phyloP scores from a whole-genome alignment of 35 echinoderm and acorn worm genomes.

The Chiridota heheva region DNA sequence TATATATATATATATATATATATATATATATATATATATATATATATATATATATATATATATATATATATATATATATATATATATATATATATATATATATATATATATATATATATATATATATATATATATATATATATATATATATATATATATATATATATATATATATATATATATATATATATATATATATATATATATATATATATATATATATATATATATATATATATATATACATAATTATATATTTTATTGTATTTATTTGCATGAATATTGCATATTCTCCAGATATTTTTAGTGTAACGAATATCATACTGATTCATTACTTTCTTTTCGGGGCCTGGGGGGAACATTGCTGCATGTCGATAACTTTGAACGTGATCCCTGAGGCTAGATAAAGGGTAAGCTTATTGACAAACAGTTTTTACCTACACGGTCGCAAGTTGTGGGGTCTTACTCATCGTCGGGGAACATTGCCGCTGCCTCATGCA shows the following conservation, averaged over 20 bases:
- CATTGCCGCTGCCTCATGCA: too few species aligned
- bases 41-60: background rate
- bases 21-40: background rate
- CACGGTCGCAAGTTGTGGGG: too few species aligned
- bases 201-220: background rate
- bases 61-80: background rate
- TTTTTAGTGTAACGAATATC: too few species aligned
- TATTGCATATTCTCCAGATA: too few species aligned
- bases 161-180: background rate
- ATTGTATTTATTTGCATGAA: too few species aligned
- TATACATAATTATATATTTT: constrained; percentile 4
- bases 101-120: background rate
- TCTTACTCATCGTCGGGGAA: too few species aligned
- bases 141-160: background rate
- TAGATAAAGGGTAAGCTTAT: too few species aligned
- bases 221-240: background rate
- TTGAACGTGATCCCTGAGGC: too few species aligned
- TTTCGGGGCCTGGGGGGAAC: too few species aligned
- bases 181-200: background rate
- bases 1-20: background rate
- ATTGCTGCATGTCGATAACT: too few species aligned
- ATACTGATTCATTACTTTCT: too few species aligned
- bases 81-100: background rate
- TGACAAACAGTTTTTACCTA: too few species aligned
- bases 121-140: background rate